Percentiles rank a stretch among this genome's conserved stretches.
Evolutionary conservation across 2,888 invertebrate genomes (phyloP).

Genomic region (Lepidocyrtinus sp.): DNA sequence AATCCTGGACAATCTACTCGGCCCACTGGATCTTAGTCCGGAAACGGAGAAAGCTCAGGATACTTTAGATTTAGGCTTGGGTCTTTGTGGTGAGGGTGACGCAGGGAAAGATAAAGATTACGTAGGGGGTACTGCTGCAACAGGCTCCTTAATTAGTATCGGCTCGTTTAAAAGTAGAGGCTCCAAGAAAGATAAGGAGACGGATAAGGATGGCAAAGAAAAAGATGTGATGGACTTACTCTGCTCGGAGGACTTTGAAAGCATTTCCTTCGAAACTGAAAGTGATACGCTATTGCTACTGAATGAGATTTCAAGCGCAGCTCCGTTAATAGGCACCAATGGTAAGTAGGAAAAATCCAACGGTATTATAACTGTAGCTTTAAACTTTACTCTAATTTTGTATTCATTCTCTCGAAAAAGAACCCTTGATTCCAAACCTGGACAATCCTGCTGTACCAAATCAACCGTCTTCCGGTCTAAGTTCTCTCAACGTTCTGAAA

Average conservation of each 20-base stretch:
- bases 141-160: constrained; percentile 55
- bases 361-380: background rate
- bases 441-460: constrained; percentile 27
- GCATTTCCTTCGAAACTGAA: constrained; percentile 63
- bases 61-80: constrained; percentile 65
- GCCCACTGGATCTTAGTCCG: constrained; percentile 64
- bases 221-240: constrained; percentile 66
- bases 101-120: constrained; percentile 10
- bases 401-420: too few species aligned
- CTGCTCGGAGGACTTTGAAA: constrained; percentile 66
- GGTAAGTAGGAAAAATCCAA: too few species aligned
- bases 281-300: constrained; percentile 68
- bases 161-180: constrained; percentile 61
- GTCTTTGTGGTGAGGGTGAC: constrained; percentile 36
- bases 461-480: constrained; percentile 50
- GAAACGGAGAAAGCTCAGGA: constrained; percentile 68
- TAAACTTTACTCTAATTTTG: too few species aligned
- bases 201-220: constrained; percentile 56
- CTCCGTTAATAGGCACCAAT: constrained; percentile 20
- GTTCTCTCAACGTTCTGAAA: constrained; percentile 33
- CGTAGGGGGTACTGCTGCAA: constrained; percentile 16
- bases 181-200: constrained; percentile 46
- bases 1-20: constrained; percentile 66
- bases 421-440: constrained; percentile 32
- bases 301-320: constrained; percentile 66